Percentiles rank a stretch among this genome's conserved stretches.
phyloP scores from a whole-genome alignment of 2,888 invertebrate genomes.

The Tipula lateralis region DNA sequence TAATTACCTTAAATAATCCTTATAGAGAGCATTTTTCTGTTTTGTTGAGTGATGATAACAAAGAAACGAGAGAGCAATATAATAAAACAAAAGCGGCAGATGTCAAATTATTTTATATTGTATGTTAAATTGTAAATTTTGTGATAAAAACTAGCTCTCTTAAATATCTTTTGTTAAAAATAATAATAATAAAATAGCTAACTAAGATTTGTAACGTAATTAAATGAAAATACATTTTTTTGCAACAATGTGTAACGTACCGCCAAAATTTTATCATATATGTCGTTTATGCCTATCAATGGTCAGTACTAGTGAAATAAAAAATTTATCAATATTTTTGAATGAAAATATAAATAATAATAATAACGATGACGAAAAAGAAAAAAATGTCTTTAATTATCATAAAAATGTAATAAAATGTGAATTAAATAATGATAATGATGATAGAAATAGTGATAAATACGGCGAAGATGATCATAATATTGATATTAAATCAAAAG shows the following conservation, averaged over 20 bases:
- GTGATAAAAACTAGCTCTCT: background rate
- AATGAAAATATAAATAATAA: slow-evolving; percentile 30
- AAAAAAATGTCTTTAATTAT: slow-evolving; percentile 6
- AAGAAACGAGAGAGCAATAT: slow-evolving; percentile 27
- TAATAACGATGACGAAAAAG: slow-evolving; percentile 32
- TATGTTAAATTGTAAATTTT: slow-evolving; percentile 24
- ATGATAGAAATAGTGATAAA: slow-evolving; percentile 29
- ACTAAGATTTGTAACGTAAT: background rate
- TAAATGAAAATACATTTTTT: slow-evolving; percentile 26
- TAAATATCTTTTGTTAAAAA: background rate
- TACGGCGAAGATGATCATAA: background rate
- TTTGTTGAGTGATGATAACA: slow-evolving; percentile 28
- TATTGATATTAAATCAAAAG: slow-evolving; percentile 30
- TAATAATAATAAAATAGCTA: background rate
- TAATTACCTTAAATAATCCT: background rate
- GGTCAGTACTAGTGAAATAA: slow-evolving; percentile 68
- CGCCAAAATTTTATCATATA: slow-evolving; percentile 88
- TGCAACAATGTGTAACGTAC: slow-evolving; percentile 84
- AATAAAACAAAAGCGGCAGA: slow-evolving; percentile 30
- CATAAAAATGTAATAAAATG: slow-evolving; percentile 25
- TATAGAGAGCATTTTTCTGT: background rate
- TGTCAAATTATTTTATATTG: slow-evolving; percentile 27
- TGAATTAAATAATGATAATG: slow-evolving; percentile 2
- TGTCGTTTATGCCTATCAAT: slow-evolving; percentile 89
- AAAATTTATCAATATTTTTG: slow-evolving; percentile 53